Conservation (phyloP, 1,140 invertebrate species). For the Heterodera schachtii region DNA sequence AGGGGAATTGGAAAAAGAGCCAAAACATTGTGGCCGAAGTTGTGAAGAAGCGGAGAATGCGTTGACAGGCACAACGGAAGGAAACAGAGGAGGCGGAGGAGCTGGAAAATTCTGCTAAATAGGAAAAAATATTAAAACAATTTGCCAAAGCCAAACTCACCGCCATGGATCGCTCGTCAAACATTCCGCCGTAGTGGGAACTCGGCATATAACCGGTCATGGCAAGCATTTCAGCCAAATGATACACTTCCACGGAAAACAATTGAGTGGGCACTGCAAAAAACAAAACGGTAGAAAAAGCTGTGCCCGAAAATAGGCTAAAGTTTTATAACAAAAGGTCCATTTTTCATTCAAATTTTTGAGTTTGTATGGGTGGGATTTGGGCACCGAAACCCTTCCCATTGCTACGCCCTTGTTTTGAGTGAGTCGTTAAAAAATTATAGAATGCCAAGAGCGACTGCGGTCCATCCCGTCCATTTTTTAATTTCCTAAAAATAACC, state of each 20-base stretch:
- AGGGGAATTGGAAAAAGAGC: not conserved
- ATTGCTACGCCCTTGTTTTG: too few species aligned
- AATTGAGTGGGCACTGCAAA: slow-evolving; percentile 81
- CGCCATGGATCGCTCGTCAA: slow-evolving; percentile 28
- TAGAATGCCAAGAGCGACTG: too few species aligned
- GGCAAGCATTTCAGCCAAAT: slow-evolving; percentile 79
- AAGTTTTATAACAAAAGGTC: too few species aligned
- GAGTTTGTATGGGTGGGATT: too few species aligned
- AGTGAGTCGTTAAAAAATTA: too few species aligned
- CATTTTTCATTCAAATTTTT: too few species aligned
- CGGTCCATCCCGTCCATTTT: too few species aligned
- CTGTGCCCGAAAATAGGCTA: slow-evolving; percentile 45
- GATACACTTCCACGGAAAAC: slow-evolving; percentile 79
- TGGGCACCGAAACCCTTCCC: too few species aligned
- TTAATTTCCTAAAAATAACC: slow-evolving; percentile 67
- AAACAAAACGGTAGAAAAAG: slow-evolving; percentile 64
- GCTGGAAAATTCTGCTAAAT: not conserved
- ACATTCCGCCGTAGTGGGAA: slow-evolving; percentile 47
- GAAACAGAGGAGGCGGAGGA: not conserved
- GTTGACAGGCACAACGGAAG: not conserved
- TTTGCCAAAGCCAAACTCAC: not conserved
- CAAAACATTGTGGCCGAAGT: not conserved
- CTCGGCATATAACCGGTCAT: slow-evolving; percentile 58
- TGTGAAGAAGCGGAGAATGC: not conserved
- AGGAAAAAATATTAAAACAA: slow-evolving; percentile 8